These are phyloP conservation scores for Rhyzopertha dominica DNA, from an alignment of 1,140 invertebrate genomes.

Conservation along the genomic window DNA sequence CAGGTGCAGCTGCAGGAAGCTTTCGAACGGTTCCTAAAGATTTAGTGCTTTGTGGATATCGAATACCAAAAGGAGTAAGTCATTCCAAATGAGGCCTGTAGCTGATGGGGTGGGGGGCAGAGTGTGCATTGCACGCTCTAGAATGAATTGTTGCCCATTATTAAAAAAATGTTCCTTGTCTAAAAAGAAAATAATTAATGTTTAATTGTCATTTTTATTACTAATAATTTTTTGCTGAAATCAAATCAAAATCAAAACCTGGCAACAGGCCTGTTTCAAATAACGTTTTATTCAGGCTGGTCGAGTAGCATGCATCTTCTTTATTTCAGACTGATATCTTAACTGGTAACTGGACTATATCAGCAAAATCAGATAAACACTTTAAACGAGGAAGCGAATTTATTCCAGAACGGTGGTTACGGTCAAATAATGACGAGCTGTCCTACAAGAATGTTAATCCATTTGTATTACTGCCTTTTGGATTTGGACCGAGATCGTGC, in stretches of 20 bases:
- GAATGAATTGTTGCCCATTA: no score
- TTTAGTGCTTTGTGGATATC: conserved; percentile 52
- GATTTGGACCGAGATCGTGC: conserved; percentile 36
- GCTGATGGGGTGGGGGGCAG: no score
- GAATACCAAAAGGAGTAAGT: conserved; percentile 54
- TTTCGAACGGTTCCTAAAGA: conserved; percentile 48
- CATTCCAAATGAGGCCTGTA: no score
- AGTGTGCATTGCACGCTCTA: no score
- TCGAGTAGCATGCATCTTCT: no score
- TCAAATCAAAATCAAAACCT: no score
- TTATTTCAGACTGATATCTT: conserved; percentile 4
- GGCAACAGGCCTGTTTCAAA: no score
- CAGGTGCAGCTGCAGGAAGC: conserved; percentile 51
- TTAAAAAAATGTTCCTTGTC: no score
- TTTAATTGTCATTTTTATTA: no score
- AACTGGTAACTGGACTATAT: conserved; percentile 2
- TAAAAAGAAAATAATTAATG: no score
- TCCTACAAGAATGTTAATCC: conserved; percentile 12
- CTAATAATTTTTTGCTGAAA: no score
- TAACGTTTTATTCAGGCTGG: no score
- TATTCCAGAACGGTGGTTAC: conserved; percentile 23
- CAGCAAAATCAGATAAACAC: conserved; percentile 9
- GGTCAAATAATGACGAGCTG: conserved; percentile 13
- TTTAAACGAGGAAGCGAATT: conserved; percentile 13
- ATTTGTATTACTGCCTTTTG: conserved; percentile 20